These are phyloP conservation scores for Micromesistius poutassou DNA, from an alignment of 2,797 vertebrate species.

Conservation along the genomic window DNA sequence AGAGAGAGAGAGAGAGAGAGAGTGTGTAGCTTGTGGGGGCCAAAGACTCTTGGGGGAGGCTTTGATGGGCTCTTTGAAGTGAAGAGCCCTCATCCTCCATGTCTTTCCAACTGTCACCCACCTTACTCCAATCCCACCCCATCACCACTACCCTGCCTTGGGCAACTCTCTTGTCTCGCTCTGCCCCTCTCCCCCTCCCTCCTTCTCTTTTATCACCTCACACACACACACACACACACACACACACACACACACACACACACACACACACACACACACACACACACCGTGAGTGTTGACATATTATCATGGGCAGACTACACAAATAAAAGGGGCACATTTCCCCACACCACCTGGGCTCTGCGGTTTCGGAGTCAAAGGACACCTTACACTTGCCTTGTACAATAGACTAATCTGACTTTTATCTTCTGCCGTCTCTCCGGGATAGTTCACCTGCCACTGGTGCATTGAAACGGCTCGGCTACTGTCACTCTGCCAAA, in stretches of 20 bases:
- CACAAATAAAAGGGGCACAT: neutral
- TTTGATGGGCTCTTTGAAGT: conserved; percentile 66
- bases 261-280: conserved; percentile 1
- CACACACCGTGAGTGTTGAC: neutral
- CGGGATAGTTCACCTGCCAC: neutral
- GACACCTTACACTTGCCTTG: neutral
- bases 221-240: neutral
- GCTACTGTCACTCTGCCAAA: neutral
- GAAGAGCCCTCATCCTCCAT: conserved; percentile 61
- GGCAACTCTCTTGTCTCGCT: conserved; percentile 53
- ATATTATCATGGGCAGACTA: neutral
- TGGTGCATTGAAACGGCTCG: neutral
- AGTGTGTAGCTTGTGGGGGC: conserved; percentile 11
- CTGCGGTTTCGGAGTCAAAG: neutral
- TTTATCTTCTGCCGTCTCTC: neutral
- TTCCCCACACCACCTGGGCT: neutral
- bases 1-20: conserved; percentile 24
- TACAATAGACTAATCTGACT: conserved; percentile 3
- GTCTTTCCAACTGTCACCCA: conserved; percentile 38
- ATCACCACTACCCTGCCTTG: conserved; percentile 38
- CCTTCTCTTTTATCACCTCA: conserved; percentile 14
- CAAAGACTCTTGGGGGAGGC: conserved; percentile 34
- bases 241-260: neutral
- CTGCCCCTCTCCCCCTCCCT: conserved; percentile 42
- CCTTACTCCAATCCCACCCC: neutral